Percentiles rank a stretch among this genome's conserved stretches.
These are phyloP conservation scores for Sinocyclocheilus anophthalmus DNA, from an alignment of 2,113 vertebrate species.

Conservation along the genomic window DNA sequence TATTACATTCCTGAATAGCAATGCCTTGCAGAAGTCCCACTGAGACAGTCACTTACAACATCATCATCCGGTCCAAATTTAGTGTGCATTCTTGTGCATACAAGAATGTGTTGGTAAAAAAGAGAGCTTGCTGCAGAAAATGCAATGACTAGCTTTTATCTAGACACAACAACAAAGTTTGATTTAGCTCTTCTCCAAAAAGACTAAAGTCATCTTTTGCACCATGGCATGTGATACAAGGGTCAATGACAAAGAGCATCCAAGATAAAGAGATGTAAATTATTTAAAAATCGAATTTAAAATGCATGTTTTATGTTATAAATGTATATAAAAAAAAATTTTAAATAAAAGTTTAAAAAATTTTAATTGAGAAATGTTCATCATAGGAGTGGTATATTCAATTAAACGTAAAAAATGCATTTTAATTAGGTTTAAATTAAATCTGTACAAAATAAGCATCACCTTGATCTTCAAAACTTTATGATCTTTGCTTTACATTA, in stretches of 20 bases:
- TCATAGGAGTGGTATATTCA: neutral
- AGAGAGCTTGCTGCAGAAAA: neutral
- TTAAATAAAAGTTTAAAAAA: neutral
- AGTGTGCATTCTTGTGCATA: neutral
- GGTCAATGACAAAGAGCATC: neutral
- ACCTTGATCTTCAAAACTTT: neutral
- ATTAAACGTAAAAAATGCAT: neutral
- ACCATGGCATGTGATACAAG: neutral
- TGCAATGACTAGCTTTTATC: neutral
- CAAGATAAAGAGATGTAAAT: neutral
- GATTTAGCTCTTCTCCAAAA: neutral
- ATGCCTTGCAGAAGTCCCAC: conserved; percentile 58
- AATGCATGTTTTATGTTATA: neutral
- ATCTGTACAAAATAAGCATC: neutral
- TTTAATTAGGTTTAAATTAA: neutral
- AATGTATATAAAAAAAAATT: too few relatives aligned
- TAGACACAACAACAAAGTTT: neutral
- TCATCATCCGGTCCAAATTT: conserved; percentile 41
- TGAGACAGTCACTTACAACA: conserved; percentile 57
- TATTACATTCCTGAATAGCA: conserved; percentile 67
- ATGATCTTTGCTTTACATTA: neutral
- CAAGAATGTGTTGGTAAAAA: neutral
- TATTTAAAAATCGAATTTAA: neutral
- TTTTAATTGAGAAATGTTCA: neutral
- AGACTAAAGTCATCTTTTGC: neutral